Percentiles rank a stretch among this genome's conserved stretches.
Evolutionary conservation across 2,888 invertebrate genomes (phyloP).

Genomic region (Euspilapteryx auroguttella): DNA sequence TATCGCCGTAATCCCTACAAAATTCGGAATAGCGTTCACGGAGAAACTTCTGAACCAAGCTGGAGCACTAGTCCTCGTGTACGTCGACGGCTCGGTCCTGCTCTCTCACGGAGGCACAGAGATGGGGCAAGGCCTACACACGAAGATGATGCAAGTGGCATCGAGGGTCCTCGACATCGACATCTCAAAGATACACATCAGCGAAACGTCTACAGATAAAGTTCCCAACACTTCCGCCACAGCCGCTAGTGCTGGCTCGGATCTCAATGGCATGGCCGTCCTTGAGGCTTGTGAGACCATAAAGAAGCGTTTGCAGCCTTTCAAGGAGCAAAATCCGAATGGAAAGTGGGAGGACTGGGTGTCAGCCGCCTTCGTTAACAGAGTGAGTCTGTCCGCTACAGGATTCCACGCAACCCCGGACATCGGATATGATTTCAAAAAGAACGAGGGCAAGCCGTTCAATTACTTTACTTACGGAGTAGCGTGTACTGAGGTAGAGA

Average conservation of each 20-base stretch:
- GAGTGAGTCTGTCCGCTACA: conserved; percentile 79
- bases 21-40: conserved; percentile 84
- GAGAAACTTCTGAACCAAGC: conserved; percentile 78
- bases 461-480: conserved; percentile 87
- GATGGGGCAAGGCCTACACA: conserved; percentile 96
- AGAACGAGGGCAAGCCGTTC: conserved; percentile 72
- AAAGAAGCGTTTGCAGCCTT: conserved; percentile 71
- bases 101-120: conserved; percentile 92
- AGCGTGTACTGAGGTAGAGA: conserved; percentile 86
- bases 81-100: conserved; percentile 86
- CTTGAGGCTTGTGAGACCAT: conserved; percentile 79
- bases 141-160: conserved; percentile 93
- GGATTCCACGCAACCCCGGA: conserved; percentile 81
- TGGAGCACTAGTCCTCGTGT: conserved; percentile 86
- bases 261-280: conserved; percentile 91
- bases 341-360: conserved; percentile 88
- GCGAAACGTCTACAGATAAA: conserved; percentile 86
- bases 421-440: conserved; percentile 71
- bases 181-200: conserved; percentile 73
- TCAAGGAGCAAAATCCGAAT: conserved; percentile 73
- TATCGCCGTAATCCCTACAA: conserved; percentile 78
- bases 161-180: conserved; percentile 73
- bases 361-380: conserved; percentile 71
- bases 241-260: conserved; percentile 86
- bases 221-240: conserved; percentile 90